Conservation (phyloP, 2,888 invertebrate genomes). For the Quadriops clusia region DNA sequence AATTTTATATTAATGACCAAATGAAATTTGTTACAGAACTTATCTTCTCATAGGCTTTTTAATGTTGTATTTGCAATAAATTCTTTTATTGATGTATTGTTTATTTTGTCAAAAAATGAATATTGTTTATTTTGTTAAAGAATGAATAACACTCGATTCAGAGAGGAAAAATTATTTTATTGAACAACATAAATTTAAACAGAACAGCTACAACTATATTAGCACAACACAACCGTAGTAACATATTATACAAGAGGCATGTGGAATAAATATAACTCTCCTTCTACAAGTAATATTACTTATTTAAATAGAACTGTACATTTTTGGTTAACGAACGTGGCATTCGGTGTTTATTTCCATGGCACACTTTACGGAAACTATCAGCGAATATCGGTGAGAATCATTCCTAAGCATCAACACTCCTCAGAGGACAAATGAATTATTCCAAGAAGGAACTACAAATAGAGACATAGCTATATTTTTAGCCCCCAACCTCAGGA, state of each 20-base stretch:
- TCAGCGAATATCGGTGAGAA: slow-evolving; percentile 25
- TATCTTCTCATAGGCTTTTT: no score
- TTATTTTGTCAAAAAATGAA: no score
- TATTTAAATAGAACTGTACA: slow-evolving; percentile 16
- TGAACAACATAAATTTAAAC: slow-evolving; percentile 32
- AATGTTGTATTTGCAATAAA: no score
- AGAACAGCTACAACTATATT: slow-evolving; percentile 28
- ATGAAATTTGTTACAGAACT: no score
- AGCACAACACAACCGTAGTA: slow-evolving; percentile 33
- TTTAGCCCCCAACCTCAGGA: no score
- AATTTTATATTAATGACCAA: no score
- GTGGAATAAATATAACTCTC: slow-evolving; percentile 30
- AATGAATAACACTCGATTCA: no score
- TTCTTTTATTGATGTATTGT: no score
- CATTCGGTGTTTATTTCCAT: slow-evolving; percentile 29
- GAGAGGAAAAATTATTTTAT: slow-evolving; percentile 36
- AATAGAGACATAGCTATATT: no score
- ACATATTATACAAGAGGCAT: slow-evolving; percentile 33
- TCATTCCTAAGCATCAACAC: slow-evolving; percentile 4
- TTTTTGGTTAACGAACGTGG: slow-evolving; percentile 7
- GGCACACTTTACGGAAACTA: slow-evolving; percentile 26
- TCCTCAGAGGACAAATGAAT: slow-evolving; percentile 4
- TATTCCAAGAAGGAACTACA: no score
- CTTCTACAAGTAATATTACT: slow-evolving; percentile 21
- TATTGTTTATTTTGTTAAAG: no score